Base-by-base conservation (phyloP, 2,113 vertebrate genomes). In the Varanus salvator region DNA sequence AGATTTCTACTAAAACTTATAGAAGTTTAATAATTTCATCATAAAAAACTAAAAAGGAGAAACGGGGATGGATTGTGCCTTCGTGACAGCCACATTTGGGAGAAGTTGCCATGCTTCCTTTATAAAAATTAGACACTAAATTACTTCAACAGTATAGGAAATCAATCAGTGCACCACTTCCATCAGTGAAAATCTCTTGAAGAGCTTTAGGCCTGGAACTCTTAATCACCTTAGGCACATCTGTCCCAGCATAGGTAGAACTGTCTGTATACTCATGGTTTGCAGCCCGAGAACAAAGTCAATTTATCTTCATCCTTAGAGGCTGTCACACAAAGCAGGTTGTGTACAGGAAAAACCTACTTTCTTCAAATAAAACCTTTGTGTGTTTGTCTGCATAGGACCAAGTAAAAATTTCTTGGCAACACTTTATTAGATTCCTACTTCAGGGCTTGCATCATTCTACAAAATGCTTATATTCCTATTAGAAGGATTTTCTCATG, bases 171-270 rank as follows among this genome's bases (percentile, higher is more conserved):
- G 86, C 75, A 2, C 3, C 60, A 90, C 84, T 77, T 91, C 82
- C 85, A 90, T 86, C 92, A 84, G 52, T 90, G 91, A 74, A 91
- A 82, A 87, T 78, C 87, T 44, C 86, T 86, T 83, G 50, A 94
- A 91, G 92, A 93, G 86, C 44, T 93, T 95, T 89, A 95, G 89
- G 90, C 88, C 90, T 89, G 52, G 90, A 91, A 93, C 64, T 82
- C 90, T 92, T 87, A 89, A 86, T 77, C 17, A 0, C 0, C 57
- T 89, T 64, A 90, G 48, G 38, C n/a, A 85, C 83, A 84, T 89
- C 50, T 54, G 23, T 85, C 91, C 87, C 94, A 94, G 89, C 23
- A 64, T 78, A 89, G 89, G 60, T 0, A 82, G 64, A 91, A 50
- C 68, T 95, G 92, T 87, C 85, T 91, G 71, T 83, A 89, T 66